Evolutionary conservation across 2,888 invertebrate genomes (phyloP).

Genomic region (Aphidoletes aphidimyza): DNA sequence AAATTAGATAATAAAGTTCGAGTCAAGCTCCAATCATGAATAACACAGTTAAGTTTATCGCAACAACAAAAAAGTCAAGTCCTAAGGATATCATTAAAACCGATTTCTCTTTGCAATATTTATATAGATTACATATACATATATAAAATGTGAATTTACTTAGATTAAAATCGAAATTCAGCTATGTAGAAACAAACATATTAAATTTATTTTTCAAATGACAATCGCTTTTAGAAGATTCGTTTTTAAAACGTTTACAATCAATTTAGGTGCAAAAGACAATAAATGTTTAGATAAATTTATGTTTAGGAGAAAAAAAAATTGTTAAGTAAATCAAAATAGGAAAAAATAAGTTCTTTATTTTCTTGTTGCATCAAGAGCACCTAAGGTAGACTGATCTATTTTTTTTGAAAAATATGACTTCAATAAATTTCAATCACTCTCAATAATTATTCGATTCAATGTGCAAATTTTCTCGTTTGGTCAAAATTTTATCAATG

Average conservation of each 20-base stretch:
- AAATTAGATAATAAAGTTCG: constrained; percentile 2
- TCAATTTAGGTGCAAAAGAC: constrained; percentile 43
- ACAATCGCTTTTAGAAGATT: constrained; percentile 28
- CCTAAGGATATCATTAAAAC: not conserved
- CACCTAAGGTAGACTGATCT: constrained; percentile 31
- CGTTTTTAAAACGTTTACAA: constrained; percentile 13
- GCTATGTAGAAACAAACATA: not conserved
- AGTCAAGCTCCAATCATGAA: not conserved
- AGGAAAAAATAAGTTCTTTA: not conserved
- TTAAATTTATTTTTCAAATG: not conserved
- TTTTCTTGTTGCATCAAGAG: not conserved
- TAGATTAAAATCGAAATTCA: not conserved
- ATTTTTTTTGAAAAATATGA: not conserved
- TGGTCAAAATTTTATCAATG: too few species aligned
- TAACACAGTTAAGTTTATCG: not conserved
- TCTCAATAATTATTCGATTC: not conserved
- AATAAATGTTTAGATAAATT: not conserved
- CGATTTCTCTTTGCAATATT: too few species aligned
- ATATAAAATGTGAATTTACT: constrained; percentile 24
- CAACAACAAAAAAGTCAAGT: constrained; percentile 4
- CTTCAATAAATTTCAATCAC: too few species aligned
- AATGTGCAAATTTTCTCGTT: not conserved
- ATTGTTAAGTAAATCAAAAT: not conserved
- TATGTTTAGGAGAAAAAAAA: not conserved
- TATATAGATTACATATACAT: not conserved